These are phyloP conservation scores for Rhabdornis inornatus DNA, from an alignment of 2,113 vertebrate species.

Conservation along the genomic window DNA sequence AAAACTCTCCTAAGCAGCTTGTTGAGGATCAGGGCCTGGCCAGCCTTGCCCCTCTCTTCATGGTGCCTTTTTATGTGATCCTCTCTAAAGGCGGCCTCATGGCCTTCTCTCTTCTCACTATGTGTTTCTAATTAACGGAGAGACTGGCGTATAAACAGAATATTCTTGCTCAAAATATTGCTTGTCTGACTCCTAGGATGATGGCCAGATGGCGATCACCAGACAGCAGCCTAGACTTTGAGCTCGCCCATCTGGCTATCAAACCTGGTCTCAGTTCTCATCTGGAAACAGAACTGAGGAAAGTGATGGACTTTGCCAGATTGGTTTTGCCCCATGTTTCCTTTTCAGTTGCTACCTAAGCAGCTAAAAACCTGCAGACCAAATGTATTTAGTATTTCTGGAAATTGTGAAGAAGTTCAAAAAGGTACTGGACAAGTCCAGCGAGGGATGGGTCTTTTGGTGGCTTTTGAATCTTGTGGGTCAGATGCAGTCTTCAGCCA, in stretches of 20 bases:
- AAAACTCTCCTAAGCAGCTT: neutral
- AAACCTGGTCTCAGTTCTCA: constrained; percentile 4
- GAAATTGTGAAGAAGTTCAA: constrained; percentile 3
- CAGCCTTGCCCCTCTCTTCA: neutral
- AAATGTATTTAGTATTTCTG: constrained; percentile 2
- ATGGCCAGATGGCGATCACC: constrained; percentile 12
- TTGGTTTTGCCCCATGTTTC: neutral
- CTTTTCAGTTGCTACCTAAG: constrained; percentile 42
- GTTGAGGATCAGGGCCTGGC: neutral
- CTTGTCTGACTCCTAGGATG: constrained; percentile 31
- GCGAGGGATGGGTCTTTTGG: neutral
- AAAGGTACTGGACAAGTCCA: neutral
- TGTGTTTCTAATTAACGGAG: constrained; percentile 54
- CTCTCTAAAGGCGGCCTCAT: neutral
- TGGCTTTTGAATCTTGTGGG: neutral
- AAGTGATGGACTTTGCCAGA: constrained; percentile 6
- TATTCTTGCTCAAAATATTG: constrained; percentile 45
- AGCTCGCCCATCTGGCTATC: constrained; percentile 40
- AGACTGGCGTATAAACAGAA: constrained; percentile 54
- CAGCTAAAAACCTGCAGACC: constrained; percentile 24
- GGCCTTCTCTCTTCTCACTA: constrained; percentile 12
- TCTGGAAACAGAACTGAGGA: constrained; percentile 38
- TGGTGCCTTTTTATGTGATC: constrained; percentile 23
- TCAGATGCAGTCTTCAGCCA: neutral
- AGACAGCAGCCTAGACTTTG: constrained; percentile 35